These are phyloP conservation scores for Lomographa bimaculata DNA, from an alignment of 2,888 invertebrate genomes.

Conservation along the genomic window DNA sequence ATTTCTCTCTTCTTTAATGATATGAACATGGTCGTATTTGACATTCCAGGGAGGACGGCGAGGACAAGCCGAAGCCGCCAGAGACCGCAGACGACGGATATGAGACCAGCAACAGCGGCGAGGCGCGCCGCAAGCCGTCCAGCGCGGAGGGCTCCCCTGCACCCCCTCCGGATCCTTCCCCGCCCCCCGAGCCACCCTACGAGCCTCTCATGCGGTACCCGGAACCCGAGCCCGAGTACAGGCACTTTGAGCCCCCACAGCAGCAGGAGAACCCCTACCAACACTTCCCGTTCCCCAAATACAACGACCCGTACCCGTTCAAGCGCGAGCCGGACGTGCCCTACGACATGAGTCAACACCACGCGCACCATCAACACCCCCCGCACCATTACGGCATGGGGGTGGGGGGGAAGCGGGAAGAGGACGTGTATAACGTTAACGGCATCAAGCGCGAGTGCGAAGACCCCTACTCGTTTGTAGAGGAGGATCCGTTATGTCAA, in stretches of 20 bases:
- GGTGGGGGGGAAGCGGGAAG: conserved; percentile 56
- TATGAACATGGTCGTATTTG: neutral
- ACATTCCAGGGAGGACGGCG: conserved; percentile 73
- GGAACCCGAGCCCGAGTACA: conserved; percentile 57
- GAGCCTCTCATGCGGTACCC: conserved; percentile 56
- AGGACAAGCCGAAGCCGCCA: conserved; percentile 81
- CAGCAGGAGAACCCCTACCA: conserved; percentile 60
- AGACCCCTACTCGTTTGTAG: conserved; percentile 94
- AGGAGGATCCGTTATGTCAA: conserved; percentile 87
- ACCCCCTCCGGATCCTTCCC: conserved; percentile 55
- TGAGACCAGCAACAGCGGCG: conserved; percentile 91
- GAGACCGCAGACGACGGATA: conserved; percentile 95
- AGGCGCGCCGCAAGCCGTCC: conserved; percentile 76
- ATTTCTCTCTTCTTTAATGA: no score
- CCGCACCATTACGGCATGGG: conserved; percentile 34
- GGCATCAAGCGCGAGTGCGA: conserved; percentile 86
- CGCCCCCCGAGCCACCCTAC: conserved; percentile 53
- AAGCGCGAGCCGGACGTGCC: conserved; percentile 72
- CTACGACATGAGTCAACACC: conserved; percentile 76
- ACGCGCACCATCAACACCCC: conserved; percentile 44
- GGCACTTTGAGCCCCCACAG: conserved; percentile 55
- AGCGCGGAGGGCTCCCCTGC: conserved; percentile 60
- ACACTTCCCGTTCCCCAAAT: conserved; percentile 73
- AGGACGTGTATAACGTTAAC: conserved; percentile 66
- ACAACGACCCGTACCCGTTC: conserved; percentile 68